phyloP scores from a whole-genome alignment of 2,113 vertebrate species.

The human (Homo sapiens) region GRCh38 chr5:170769501-170770000 shows the following conservation, averaged over 20 bases:
- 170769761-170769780: background rate
- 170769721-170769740: background rate
- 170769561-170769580: background rate
- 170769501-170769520: background rate
- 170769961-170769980: background rate
- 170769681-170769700: background rate
- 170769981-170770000: no score
- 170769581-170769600: background rate
- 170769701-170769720: background rate
- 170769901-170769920: background rate
- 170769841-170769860: background rate
- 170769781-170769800: background rate
- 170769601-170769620: background rate
- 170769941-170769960: accelerated
- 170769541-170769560: background rate
- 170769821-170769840: background rate
- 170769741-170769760: background rate
- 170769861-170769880: background rate
- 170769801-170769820: background rate
- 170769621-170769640: background rate
- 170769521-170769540: background rate
- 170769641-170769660: background rate
- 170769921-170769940: background rate
- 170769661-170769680: background rate
- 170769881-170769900: background rate